Evolutionary conservation across 2,113 vertebrate genomes (phyloP), one percentile per base, ranked within the genome.

Genomic region (Phylloscopus trochiloides): DNA sequence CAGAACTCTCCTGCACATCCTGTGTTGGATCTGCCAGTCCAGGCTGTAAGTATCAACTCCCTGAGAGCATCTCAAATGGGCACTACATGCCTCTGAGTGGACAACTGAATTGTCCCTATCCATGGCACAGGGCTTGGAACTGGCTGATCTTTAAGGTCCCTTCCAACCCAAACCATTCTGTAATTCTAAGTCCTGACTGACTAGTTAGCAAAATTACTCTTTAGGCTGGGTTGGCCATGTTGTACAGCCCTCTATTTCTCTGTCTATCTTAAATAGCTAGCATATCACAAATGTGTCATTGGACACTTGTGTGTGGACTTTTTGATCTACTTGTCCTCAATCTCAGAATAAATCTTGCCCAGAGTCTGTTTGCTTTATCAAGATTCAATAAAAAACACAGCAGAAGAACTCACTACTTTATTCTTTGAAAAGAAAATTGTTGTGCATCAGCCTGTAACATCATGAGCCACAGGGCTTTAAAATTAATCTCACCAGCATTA

Each of bases 381-480:
- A 86, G 83, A 84, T 67, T 92, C 80, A 91, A 6, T 96, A 86
- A 86, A 91, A 95, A 89, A 36, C 63, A 86, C 85, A 94, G 71
- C 54, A 21, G 1, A 78, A 94, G 84, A 88, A 74, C 47, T 86
- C 40, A 29, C 43, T 86, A 58, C 85, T 92, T 95, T 95, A 78
- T 90, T 92, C 88, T 71, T 95, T 93, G 66, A 65, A 83, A 94
- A 93, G 62, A 88, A 95, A 96, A 96, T 82, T 76, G 90, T 83
- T 91, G 74, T 94, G 89, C 74, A 94, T 92, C 89, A 91, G 87
- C 72, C 82, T 88, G 75, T 91, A 96, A 86, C 70, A 94, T 90
- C 71, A 74, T 67, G 81, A 94, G 75, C 78, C 79, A 86, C 9
- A 0, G n/a, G 57, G 50, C 68, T 92, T 94, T 94, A 91, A 83